Conservation (phyloP, 2,113 vertebrate genomes). For the Sebastes fasciatus region DNA sequence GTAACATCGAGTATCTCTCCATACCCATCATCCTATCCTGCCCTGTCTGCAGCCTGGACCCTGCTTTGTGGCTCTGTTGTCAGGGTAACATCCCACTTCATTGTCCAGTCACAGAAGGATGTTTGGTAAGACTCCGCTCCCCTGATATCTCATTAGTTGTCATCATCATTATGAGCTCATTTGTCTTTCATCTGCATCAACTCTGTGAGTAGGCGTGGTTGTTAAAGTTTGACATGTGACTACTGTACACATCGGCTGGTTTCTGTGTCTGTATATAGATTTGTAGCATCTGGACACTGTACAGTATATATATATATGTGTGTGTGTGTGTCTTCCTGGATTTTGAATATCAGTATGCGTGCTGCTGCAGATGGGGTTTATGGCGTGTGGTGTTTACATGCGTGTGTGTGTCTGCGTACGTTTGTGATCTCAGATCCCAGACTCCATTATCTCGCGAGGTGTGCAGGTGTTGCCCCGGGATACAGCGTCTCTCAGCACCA, state of each 20-base stretch:
- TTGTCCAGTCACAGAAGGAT: conserved; percentile 71
- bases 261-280: conserved; percentile 29
- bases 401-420: conserved; percentile 22
- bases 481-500: conserved; percentile 98
- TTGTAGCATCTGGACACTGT: neutral
- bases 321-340: conserved; percentile 2
- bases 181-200: conserved; percentile 27
- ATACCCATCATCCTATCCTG: conserved; percentile 62
- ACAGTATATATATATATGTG: neutral
- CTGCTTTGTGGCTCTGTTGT: conserved; percentile 63
- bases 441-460: conserved; percentile 98
- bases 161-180: conserved; percentile 39
- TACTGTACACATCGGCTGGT: neutral
- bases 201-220: conserved; percentile 8
- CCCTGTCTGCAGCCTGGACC: conserved; percentile 66
- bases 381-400: conserved; percentile 26
- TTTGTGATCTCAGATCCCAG: conserved; percentile 91
- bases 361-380: neutral
- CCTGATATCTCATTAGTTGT: conserved; percentile 27
- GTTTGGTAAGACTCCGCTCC: conserved; percentile 71
- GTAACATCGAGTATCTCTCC: conserved; percentile 55
- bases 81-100: conserved; percentile 69
- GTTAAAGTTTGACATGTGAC: neutral
- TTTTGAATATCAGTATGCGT: conserved; percentile 9
- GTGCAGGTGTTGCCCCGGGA: conserved; percentile 99